Evolutionary conservation across 35 echinoderm and acorn worm species (phyloP).

Genomic region (Eucidaris tribuloides): DNA sequence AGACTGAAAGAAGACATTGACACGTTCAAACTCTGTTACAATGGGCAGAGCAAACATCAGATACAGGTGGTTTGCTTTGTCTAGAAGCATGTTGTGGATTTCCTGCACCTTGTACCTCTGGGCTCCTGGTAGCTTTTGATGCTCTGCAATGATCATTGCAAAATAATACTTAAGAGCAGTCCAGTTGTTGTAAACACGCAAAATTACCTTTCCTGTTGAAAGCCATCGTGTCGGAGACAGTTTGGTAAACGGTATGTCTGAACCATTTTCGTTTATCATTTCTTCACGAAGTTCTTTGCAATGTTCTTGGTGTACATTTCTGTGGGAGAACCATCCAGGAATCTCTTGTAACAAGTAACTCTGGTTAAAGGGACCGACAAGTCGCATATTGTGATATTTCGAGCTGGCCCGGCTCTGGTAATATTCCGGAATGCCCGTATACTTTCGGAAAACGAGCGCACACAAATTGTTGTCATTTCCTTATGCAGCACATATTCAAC

Average conservation of each 20-base stretch:
- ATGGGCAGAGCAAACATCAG: conserved; percentile 9
- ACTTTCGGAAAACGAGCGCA: too few relatives aligned
- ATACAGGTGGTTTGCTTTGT: conserved; percentile 20
- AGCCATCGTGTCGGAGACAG: conserved; percentile 3
- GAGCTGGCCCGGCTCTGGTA: too few relatives aligned
- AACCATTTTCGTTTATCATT: neutral
- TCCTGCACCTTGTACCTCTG: conserved; percentile 23
- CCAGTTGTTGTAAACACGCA: conserved; percentile 16
- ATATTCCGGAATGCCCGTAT: too few relatives aligned
- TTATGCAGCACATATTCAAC: too few relatives aligned
- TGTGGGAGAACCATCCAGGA: conserved; percentile 27
- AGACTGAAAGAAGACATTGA: conserved; percentile 17
- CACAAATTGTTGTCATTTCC: neutral
- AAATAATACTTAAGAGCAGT: neutral
- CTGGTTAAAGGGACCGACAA: too few relatives aligned
- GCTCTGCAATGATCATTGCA: neutral
- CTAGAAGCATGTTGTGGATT: conserved; percentile 7
- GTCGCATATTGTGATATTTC: too few relatives aligned
- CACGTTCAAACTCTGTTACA: conserved; percentile 20
- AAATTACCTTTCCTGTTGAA: conserved; percentile 8
- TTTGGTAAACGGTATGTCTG: conserved; percentile 13
- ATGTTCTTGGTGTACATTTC: neutral
- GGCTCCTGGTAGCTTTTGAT: neutral
- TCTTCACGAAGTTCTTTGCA: conserved; percentile 2
- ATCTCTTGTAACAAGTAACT: conserved; percentile 28